phyloP scores from a whole-genome alignment of 2,113 vertebrate species.

The Trochalopteron elliotii region DNA sequence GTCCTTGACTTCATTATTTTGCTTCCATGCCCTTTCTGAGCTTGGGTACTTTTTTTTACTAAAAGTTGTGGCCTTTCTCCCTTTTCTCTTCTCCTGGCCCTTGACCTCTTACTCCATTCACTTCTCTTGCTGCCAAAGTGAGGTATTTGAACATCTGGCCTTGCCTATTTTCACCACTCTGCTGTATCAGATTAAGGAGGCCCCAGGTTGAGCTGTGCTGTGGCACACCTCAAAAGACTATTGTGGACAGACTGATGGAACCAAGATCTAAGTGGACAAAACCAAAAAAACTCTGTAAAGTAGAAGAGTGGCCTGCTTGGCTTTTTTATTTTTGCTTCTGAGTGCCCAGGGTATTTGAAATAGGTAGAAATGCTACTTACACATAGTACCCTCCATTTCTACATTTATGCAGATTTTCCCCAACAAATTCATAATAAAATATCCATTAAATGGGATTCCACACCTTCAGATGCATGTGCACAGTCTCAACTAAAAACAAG shows the following conservation, averaged over 20 bases:
- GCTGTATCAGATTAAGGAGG: slow-evolving; percentile 72
- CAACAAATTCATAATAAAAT: neutral
- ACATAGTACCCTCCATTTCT: neutral
- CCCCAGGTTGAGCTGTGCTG: slow-evolving; percentile 58
- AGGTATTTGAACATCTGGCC: slow-evolving; percentile 73
- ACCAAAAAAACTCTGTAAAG: neutral
- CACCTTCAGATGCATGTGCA: neutral
- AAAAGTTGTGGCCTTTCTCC: slow-evolving; percentile 26
- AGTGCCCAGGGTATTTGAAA: neutral
- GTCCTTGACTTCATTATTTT: slow-evolving; percentile 53
- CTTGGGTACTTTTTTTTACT: neutral
- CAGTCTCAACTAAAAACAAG: neutral
- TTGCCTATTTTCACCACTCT: slow-evolving; percentile 54
- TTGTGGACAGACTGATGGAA: neutral
- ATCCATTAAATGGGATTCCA: neutral
- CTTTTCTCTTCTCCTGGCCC: slow-evolving; percentile 40
- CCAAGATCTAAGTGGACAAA: neutral
- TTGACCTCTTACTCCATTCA: slow-evolving; percentile 61
- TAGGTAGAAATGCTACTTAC: neutral
- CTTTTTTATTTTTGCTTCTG: neutral
- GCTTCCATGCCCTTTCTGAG: slow-evolving; percentile 29
- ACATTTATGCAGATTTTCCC: neutral
- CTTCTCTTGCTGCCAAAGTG: slow-evolving; percentile 70
- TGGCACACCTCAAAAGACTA: slow-evolving; percentile 34
- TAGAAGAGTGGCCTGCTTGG: neutral